These are phyloP conservation scores for Anastatus disparis DNA, from an alignment of 1,140 invertebrate genomes.

Conservation along the genomic window DNA sequence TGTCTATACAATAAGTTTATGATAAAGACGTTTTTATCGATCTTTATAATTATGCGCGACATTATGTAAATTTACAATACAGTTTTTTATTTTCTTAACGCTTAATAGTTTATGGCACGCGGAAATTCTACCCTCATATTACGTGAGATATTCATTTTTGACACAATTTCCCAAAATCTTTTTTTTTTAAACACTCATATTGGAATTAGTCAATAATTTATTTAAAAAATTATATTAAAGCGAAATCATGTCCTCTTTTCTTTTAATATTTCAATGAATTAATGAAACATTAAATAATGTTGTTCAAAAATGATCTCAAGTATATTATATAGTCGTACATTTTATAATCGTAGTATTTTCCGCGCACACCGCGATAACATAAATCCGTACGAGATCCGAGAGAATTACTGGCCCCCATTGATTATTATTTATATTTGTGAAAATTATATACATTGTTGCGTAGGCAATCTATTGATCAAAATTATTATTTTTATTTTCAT, in stretches of 20 bases:
- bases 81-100: constrained; percentile 57
- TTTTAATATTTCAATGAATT: too few species aligned
- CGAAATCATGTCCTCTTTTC: too few species aligned
- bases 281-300: too few species aligned
- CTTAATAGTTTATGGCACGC: constrained; percentile 61
- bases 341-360: constrained; percentile 40
- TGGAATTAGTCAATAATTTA: too few species aligned
- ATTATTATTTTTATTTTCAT: too few species aligned
- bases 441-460: constrained; percentile 41
- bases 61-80: constrained; percentile 51
- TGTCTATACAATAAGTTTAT: constrained; percentile 60
- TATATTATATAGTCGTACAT: too few species aligned
- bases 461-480: not conserved
- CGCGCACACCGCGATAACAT: constrained; percentile 57
- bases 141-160: too few species aligned
- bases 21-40: constrained; percentile 58
- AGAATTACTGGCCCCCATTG: constrained; percentile 68
- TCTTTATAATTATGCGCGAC: constrained; percentile 54
- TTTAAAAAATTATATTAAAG: too few species aligned
- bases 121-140: too few species aligned
- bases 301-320: too few species aligned
- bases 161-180: too few species aligned
- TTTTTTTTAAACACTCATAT: too few species aligned
- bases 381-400: constrained; percentile 66
- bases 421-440: constrained; percentile 35